Evolutionary conservation across 2,888 invertebrate species (phyloP).

Genomic region (Acanthosoma haemorrhoidale): DNA sequence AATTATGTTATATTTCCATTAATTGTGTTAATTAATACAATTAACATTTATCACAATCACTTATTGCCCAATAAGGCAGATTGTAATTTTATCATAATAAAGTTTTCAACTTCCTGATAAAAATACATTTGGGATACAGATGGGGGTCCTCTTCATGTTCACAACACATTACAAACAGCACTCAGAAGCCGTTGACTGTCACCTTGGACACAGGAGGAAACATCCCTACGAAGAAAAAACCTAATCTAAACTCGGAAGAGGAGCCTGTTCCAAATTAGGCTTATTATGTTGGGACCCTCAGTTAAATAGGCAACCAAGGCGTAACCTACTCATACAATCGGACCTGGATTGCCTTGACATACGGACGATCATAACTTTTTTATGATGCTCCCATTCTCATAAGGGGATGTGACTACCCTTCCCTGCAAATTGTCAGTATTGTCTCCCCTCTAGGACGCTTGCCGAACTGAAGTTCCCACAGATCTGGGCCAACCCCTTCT

Average conservation of each 20-base stretch:
- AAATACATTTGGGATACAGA: no score
- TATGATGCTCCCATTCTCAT: slow-evolving; percentile 31
- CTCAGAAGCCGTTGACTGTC: not conserved
- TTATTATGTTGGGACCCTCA: not conserved
- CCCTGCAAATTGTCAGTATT: slow-evolving; percentile 34
- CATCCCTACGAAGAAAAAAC: slow-evolving; percentile 9
- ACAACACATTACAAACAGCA: no score
- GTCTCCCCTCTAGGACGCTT: not conserved
- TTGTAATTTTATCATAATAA: no score
- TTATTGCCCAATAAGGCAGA: no score
- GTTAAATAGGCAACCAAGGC: not conserved
- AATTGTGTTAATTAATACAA: no score
- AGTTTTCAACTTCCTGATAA: no score
- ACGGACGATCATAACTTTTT: slow-evolving; percentile 30
- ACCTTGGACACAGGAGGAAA: not conserved
- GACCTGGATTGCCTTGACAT: slow-evolving; percentile 20
- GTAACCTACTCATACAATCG: not conserved
- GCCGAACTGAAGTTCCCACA: not conserved
- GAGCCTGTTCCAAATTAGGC: slow-evolving; percentile 8
- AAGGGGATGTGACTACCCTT: slow-evolving; percentile 14
- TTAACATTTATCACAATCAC: no score
- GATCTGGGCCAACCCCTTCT: not conserved
- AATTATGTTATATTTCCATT: no score
- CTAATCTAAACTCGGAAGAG: not conserved
- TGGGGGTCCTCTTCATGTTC: no score